phyloP scores from a whole-genome alignment of 1,140 invertebrate species.

The Gyrodactylus bullatarudis region DNA sequence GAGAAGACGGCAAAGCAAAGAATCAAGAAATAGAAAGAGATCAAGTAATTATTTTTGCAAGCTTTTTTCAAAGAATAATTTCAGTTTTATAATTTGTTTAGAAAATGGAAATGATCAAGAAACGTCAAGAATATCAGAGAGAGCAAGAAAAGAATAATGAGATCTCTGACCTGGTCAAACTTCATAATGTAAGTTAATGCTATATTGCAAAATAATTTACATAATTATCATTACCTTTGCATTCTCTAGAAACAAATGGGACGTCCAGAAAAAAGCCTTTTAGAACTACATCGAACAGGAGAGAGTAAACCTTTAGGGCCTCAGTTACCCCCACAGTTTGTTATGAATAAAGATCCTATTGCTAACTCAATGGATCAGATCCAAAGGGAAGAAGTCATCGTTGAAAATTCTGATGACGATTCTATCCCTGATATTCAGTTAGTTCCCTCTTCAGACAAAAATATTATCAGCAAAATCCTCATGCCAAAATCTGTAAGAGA shows the following conservation, averaged over 20 bases:
- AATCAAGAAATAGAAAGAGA: not conserved
- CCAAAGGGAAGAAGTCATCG: not conserved
- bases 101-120: not conserved
- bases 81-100: too few species aligned
- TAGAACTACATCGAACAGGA: not conserved
- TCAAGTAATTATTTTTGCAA: too few species aligned
- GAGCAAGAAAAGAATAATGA: not conserved
- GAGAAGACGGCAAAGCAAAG: not conserved
- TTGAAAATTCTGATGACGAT: not conserved
- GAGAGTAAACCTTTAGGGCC: not conserved
- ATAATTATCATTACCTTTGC: not conserved
- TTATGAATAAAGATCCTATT: not conserved
- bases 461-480: not conserved
- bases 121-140: not conserved
- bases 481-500: not conserved
- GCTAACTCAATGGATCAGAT: too few species aligned
- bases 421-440: not conserved
- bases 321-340: not conserved
- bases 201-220: not conserved
- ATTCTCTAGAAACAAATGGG: not conserved
- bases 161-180: not conserved
- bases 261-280: not conserved
- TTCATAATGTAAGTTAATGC: not conserved
- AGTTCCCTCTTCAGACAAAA: not conserved
- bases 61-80: too few species aligned